Percentiles rank a stretch among this genome's conserved stretches.
These are phyloP conservation scores for Dolichoris vasculosae DNA, from an alignment of 1,140 invertebrate genomes.

Conservation along the genomic window DNA sequence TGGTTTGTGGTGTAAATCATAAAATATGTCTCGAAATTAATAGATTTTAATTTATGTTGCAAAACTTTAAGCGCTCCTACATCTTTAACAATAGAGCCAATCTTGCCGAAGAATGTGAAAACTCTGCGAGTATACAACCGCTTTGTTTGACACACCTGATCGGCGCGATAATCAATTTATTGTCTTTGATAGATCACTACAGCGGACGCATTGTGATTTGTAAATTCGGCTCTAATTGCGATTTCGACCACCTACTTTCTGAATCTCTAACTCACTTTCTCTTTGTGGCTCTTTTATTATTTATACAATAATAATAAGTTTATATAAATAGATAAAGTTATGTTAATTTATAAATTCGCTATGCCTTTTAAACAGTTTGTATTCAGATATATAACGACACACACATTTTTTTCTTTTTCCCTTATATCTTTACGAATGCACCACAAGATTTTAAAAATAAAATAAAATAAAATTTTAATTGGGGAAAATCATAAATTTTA, in stretches of 20 bases:
- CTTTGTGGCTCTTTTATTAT: background rate
- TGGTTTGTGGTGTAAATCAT: background rate
- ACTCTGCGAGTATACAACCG: conserved; percentile 35
- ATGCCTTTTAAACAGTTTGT: background rate
- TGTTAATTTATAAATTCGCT: background rate
- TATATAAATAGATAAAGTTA: background rate
- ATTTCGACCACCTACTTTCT: background rate
- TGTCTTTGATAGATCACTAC: conserved; percentile 24
- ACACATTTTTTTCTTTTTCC: no score
- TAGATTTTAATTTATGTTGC: conserved; percentile 39
- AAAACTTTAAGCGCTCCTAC: background rate
- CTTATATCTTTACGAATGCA: no score
- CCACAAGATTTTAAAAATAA: no score
- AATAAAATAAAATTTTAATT: no score
- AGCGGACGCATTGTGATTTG: conserved; percentile 30
- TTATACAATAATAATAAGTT: background rate
- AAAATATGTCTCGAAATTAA: conserved; percentile 4
- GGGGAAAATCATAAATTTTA: no score
- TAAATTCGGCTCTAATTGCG: background rate
- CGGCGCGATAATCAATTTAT: conserved; percentile 24
- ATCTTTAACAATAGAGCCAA: conserved; percentile 52
- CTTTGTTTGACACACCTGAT: conserved; percentile 40
- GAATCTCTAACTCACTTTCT: background rate
- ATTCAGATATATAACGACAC: background rate
- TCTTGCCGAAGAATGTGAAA: conserved; percentile 53